Base-by-base conservation (phyloP, 2,113 vertebrate genomes). In the Paramormyrops kingsleyae region DNA sequence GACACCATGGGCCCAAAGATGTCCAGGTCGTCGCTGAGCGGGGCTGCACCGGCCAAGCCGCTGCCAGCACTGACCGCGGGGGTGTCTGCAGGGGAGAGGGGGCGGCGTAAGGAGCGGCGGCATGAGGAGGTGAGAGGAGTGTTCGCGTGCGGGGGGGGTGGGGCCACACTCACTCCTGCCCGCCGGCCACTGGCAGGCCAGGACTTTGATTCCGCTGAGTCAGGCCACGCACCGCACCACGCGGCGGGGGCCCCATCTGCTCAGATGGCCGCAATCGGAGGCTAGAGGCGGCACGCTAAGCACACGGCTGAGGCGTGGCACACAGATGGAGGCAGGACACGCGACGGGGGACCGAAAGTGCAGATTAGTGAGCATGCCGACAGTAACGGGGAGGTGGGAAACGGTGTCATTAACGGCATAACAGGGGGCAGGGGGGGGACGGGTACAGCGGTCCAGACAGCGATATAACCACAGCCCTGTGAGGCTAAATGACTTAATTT, bases 1-100 rank as follows among this genome's bases (percentile, higher is more conserved):
- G 97, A 97, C 89, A 97, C 96, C 97, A 97, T 97, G 12, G 97
- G 97, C 44, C 97, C 97, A 19, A 97, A 97, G 93, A 97, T 97
- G 93, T 97, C 97, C 90, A 97, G 91, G 91, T 97, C 97, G 90
- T 97, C 96, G 35, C 90, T 96, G 90, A 97, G 91, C 0, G 94
- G 87, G 53, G 95, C 89, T 39, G 90, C 91, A 35, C 93, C n/a
- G 88, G 91, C 27, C 6, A 94, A 87, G 90, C 96, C 96, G 49
- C 96, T 97, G 91, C 96, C 90, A 90, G 89, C 52, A 88, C 96
- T 96, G 31, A 87, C 85, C 21, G 95, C 88, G 56, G 96, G 96
- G 66, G 95, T 94, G 93, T 97, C 96, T 97, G 92, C 13, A 39
- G 93, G 93, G 24, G n/a, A 19, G 50, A 17, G 1, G 12, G 49